Conservation (phyloP, 2,113 vertebrate species). For the Nothobranchius kuhntae region DNA sequence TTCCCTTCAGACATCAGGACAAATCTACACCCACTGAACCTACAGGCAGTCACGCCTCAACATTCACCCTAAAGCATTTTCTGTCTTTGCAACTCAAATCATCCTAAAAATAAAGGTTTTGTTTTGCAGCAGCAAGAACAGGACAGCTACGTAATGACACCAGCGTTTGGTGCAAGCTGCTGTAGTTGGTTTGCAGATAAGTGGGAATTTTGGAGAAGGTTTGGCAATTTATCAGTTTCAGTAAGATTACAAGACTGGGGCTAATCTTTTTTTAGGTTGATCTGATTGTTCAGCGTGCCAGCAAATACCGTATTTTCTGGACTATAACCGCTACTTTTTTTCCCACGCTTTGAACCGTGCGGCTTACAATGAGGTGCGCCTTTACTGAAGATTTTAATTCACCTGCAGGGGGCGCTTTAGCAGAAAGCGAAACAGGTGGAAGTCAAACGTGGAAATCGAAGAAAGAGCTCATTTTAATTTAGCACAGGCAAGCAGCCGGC, state of each 20-base stretch:
- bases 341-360: too few species aligned
- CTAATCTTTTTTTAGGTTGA: constrained; percentile 46
- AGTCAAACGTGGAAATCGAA: too few species aligned
- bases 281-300: constrained; percentile 33
- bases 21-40: constrained; percentile 27
- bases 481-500: too few species aligned
- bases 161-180: constrained; percentile 10
- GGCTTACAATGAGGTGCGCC: too few species aligned
- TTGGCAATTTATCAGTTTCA: constrained; percentile 38
- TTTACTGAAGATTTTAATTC: too few species aligned
- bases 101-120: constrained; percentile 1
- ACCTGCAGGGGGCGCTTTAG: too few species aligned
- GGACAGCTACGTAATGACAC: constrained; percentile 10
- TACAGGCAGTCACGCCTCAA: constrained; percentile 9
- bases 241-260: constrained; percentile 26
- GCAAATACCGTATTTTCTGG: neutral
- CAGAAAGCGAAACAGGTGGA: too few species aligned
- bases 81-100: neutral
- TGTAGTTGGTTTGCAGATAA: constrained; percentile 36
- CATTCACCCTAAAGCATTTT: neutral
- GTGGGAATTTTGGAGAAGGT: neutral
- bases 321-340: too few species aligned
- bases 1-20: constrained; percentile 18
- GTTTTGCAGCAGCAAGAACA: constrained; percentile 3
- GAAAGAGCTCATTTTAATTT: too few species aligned